A percentile compares a stretch with the other conserved stretches of the same genome.
Evolutionary conservation across 2,797 vertebrate species (phyloP).

Genomic region (Anabacerthia variegaticeps): DNA sequence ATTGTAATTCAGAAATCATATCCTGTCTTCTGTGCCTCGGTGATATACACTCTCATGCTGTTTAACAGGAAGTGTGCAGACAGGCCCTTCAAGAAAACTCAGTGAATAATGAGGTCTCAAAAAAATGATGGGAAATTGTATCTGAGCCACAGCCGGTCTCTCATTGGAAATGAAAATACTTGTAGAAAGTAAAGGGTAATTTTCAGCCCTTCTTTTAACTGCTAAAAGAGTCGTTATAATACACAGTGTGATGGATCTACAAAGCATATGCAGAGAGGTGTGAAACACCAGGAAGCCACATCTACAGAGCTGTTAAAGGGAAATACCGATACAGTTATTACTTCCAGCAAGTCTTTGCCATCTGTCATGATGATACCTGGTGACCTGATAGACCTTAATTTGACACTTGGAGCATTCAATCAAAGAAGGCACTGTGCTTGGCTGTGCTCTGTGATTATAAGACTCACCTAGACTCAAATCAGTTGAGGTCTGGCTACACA

Average conservation of each 20-base stretch:
- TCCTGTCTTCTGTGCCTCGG: not conserved
- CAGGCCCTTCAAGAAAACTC: not conserved
- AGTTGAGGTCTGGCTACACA: not conserved
- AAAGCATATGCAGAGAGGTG: not conserved
- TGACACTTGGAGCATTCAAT: not conserved
- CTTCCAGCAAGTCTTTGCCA: not conserved
- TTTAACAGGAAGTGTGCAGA: not conserved
- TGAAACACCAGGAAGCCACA: not conserved
- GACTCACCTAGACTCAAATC: not conserved
- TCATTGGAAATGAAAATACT: not conserved
- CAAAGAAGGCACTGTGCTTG: not conserved
- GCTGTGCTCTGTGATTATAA: not conserved
- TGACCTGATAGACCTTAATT: not conserved
- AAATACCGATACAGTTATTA: not conserved
- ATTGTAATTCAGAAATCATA: not conserved
- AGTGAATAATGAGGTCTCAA: not conserved
- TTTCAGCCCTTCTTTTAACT: not conserved
- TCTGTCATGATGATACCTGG: not conserved
- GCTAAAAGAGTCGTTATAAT: not conserved
- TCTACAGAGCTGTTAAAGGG: not conserved
- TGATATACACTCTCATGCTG: not conserved
- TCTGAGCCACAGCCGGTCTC: not conserved
- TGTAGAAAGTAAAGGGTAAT: not conserved
- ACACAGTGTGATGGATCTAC: not conserved
- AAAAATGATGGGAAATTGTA: not conserved